These are phyloP conservation scores for Desoria tigrina DNA, from an alignment of 2,888 invertebrate species.

Conservation along the genomic window DNA sequence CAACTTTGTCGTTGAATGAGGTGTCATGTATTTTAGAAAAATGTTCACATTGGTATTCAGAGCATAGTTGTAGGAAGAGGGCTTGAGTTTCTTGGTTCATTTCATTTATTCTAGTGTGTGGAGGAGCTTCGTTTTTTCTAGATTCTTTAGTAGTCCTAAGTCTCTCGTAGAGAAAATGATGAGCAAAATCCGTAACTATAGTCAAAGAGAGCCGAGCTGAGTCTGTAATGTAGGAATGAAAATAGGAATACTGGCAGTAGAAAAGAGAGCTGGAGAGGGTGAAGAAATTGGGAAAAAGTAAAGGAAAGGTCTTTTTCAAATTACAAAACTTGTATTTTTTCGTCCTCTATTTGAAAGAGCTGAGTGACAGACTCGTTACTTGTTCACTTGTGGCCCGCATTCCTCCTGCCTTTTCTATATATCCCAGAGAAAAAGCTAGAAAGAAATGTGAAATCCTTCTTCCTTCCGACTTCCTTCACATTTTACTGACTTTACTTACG, in stretches of 20 bases:
- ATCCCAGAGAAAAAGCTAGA: not conserved
- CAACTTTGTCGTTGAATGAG: conserved; percentile 26
- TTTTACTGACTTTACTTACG: conserved; percentile 8
- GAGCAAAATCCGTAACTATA: conserved; percentile 25
- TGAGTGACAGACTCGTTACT: conserved; percentile 48
- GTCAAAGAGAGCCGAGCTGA: not conserved
- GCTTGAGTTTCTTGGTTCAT: conserved; percentile 43
- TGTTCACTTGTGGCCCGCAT: conserved; percentile 26
- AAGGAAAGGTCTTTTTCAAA: conserved; percentile 36
- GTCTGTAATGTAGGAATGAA: conserved; percentile 1
- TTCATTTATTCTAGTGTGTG: conserved; percentile 30
- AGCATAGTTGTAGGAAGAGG: conserved; percentile 30
- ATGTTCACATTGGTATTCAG: conserved; percentile 42
- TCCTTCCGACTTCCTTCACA: conserved; percentile 2
- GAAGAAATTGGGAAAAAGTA: not conserved
- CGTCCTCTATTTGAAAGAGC: conserved; percentile 34
- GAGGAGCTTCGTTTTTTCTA: conserved; percentile 15
- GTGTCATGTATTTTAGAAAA: conserved; percentile 41
- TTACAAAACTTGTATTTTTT: conserved; percentile 42
- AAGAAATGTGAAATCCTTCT: conserved; percentile 11
- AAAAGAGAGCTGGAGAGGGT: not conserved
- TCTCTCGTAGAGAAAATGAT: conserved; percentile 15
- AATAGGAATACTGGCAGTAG: conserved; percentile 1
- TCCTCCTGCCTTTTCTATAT: conserved; percentile 13
- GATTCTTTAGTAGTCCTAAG: not conserved